phyloP scores from a whole-genome alignment of 1,140 invertebrate species.

The Drosophila bipectinata region DNA sequence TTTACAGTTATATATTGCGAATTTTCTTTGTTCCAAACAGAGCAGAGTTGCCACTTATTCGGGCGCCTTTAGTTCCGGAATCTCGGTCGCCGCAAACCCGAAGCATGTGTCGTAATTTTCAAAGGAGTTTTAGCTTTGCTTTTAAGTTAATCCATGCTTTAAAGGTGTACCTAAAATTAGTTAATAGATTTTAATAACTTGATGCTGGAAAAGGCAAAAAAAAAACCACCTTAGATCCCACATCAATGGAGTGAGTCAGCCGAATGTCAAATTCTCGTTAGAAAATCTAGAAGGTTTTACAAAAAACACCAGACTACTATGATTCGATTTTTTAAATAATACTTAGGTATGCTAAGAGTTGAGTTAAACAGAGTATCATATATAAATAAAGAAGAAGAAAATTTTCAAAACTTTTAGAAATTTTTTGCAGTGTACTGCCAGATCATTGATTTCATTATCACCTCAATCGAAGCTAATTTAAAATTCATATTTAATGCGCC shows the following conservation, averaged over 20 bases:
- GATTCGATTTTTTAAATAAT: not conserved
- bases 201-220: too few relatives aligned
- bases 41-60: not conserved
- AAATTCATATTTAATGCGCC: conserved; percentile 2
- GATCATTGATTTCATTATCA: conserved; percentile 4
- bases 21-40: not conserved
- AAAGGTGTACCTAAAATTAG: not conserved
- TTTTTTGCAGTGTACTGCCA: not conserved
- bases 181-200: not conserved
- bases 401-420: not conserved
- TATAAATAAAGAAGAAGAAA: too few relatives aligned
- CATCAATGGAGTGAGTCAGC: too few relatives aligned
- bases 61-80: not conserved
- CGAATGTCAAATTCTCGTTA: not conserved
- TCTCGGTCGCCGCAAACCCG: not conserved
- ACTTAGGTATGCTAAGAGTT: too few relatives aligned
- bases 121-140: not conserved
- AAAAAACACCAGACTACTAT: not conserved
- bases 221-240: not conserved
- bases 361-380: too few relatives aligned
- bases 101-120: not conserved
- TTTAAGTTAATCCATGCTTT: not conserved
- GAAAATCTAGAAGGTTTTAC: not conserved
- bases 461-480: not conserved
- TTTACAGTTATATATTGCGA: not conserved